These are phyloP conservation scores for Tenrec ecaudatus DNA, from an alignment of 2,113 vertebrate genomes.

Conservation along the genomic window DNA sequence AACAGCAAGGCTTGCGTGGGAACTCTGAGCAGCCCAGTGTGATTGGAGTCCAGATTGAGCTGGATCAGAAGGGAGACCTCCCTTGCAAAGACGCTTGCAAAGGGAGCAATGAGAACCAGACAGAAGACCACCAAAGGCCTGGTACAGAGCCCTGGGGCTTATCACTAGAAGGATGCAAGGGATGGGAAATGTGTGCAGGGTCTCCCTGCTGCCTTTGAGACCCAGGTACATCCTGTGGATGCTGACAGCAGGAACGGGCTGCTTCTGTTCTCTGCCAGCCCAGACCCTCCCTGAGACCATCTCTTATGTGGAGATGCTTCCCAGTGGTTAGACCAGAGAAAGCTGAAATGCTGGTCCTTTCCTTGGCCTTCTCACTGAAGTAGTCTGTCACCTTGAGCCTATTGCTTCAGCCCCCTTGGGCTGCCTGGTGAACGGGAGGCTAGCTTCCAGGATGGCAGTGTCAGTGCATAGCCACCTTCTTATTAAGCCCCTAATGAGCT, in stretches of 20 bases:
- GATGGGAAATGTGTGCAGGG: not conserved
- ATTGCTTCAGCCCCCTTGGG: not conserved
- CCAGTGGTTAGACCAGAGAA: not conserved
- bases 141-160: too few species aligned
- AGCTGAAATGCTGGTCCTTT: not conserved
- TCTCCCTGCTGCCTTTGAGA: not conserved
- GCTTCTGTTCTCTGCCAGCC: not conserved
- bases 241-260: too few species aligned
- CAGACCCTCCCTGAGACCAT: not conserved
- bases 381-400: not conserved
- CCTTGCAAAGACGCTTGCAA: not conserved
- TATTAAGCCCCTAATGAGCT: conserved; percentile 58
- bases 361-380: not conserved
- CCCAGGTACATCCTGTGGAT: not conserved
- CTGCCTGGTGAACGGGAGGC: not conserved
- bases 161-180: not conserved
- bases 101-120: not conserved
- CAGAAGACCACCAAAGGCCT: not conserved
- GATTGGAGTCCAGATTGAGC: not conserved
- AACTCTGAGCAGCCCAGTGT: not conserved
- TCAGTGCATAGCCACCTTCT: conserved; percentile 11
- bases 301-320: not conserved
- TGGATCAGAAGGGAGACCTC: not conserved
- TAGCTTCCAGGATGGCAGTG: conserved; percentile 2
- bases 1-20: not conserved